Evolutionary conservation across 2,888 invertebrate genomes (phyloP), one percentile per base, ranked within the genome.

Genomic region (Lampropteryx suffumata): DNA sequence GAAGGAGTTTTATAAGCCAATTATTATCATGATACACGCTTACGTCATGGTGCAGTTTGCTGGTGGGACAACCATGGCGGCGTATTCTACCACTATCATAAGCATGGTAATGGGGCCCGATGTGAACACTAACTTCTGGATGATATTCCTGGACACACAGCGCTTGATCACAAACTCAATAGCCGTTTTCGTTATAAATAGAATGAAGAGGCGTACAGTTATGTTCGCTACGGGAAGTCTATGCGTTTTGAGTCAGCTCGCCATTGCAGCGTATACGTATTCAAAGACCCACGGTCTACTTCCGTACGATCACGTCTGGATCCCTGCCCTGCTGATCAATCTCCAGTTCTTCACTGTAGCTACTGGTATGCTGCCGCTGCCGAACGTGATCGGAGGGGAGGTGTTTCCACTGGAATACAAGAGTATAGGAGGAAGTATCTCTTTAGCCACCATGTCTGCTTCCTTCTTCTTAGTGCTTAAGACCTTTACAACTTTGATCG

Each of bases 321-420:
- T 91, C 3, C 84, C 91, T 0, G 76, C 91, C 51, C 54, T 91
- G 55, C 67, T 91, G 63, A 70, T 92, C 34, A 76, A 93, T 63
- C 56, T 84, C 1, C 93, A 93, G 56, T 91, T 91, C 35, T 82
- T 90, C 9, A 89, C 92, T 7, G 85, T 92, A 0, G 88, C 91
- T 2, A 76, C 92, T 0, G 94, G 94, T 0, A 82, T 92, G 67
- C 79, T 92, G 6, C 93, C 94, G 0, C 62, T 95, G 49, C 94
- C 94, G 0, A 94, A 93, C 83, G 92, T 94, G 3, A 91, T 95
- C 78, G 92, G 93, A 27, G 94, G 94, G 0, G 95, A 95, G 69
- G 84, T 95, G 0, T 94, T 94, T 57, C 91, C 94, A 1, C 79
- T 92, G 14, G 86, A 90, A 37, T 91, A 91, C 40, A 84, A 93